Conservation (phyloP, 2,113 vertebrate genomes). For the Agapornis roseicollis region DNA sequence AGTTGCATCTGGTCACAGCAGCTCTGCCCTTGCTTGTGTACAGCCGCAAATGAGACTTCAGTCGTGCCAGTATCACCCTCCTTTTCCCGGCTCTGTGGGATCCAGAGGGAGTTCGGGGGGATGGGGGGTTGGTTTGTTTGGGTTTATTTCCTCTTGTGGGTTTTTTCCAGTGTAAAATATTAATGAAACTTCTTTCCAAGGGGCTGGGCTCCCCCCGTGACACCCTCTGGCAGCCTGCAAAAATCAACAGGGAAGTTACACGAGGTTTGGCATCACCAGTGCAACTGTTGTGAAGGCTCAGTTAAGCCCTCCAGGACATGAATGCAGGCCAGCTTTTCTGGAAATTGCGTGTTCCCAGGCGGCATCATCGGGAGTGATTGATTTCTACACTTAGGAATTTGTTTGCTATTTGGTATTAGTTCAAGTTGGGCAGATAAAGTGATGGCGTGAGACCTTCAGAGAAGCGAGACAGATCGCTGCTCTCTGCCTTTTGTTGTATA, state of each 20-base stretch:
- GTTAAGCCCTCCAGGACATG: conserved; percentile 5
- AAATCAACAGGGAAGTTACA: background rate
- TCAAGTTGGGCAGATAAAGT: background rate
- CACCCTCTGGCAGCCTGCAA: conserved; percentile 2
- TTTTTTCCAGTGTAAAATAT: conserved; percentile 1
- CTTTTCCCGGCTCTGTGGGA: background rate
- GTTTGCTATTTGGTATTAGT: background rate
- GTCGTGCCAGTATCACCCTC: background rate
- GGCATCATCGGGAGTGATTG: background rate
- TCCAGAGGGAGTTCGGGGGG: background rate
- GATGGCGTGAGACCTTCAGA: background rate
- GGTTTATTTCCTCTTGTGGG: background rate
- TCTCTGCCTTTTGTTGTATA: background rate
- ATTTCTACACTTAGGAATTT: background rate
- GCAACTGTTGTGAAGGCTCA: conserved; percentile 11
- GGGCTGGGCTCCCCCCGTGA: background rate
- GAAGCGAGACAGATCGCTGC: background rate
- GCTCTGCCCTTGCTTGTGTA: background rate
- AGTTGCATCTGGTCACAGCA: background rate
- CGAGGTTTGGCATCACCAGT: background rate
- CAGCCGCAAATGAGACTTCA: background rate
- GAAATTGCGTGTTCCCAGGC: background rate
- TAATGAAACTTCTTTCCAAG: background rate
- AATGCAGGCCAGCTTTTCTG: background rate
- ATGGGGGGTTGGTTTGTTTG: background rate